Base-by-base conservation (phyloP, 2,888 invertebrate genomes). In the Acrobasis consociella region DNA sequence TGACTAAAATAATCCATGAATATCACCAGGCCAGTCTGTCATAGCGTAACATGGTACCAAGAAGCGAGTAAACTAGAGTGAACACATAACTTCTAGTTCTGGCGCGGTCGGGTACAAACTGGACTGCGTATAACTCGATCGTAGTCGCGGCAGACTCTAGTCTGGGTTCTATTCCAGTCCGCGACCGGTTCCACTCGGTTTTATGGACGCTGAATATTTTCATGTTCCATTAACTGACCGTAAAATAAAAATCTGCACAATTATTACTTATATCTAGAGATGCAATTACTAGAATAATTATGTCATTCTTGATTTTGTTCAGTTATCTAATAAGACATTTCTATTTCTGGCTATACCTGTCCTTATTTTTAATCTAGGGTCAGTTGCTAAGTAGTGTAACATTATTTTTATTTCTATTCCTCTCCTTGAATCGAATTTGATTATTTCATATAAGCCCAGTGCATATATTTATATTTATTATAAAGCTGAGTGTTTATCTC, bases 171-270 rank as follows among this genome's bases (percentile, higher is more conserved):
- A 73, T 71, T 71, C 71, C 67, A 65, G 67, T 62, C 67, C 58
- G 63, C 69, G 74, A 75, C 78, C 76, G 78, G 78, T 77, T 77
- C 71, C 62, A 66, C 67, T 68, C 67, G 66, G 67, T 74, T 74
- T 69, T 72, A 74, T 72, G 65, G 67, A 67, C 65, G 69, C 67
- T 73, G 71, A 68, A 70, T 66, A 69, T 69, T 69, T 72, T 71
- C 70, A 72, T 69, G 69, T 67, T 67, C 73, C 70, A 70, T 72
- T 72, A 70, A 70, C 66, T 65, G 67, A 67, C 65, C 64, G 64
- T 63, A 67, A 68, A 65, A 7, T 52, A 55, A 17, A 46, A 50
- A 58, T 62, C 46, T 49, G 15, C 31, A 31, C 37, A 49, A 49
- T 53, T 10, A 51, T 22, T 2, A 22, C 22, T 22, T 22, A 22